phyloP scores from a whole-genome alignment of 64 coral and sea anemone genomes.

The Montipora foliosa region DNA sequence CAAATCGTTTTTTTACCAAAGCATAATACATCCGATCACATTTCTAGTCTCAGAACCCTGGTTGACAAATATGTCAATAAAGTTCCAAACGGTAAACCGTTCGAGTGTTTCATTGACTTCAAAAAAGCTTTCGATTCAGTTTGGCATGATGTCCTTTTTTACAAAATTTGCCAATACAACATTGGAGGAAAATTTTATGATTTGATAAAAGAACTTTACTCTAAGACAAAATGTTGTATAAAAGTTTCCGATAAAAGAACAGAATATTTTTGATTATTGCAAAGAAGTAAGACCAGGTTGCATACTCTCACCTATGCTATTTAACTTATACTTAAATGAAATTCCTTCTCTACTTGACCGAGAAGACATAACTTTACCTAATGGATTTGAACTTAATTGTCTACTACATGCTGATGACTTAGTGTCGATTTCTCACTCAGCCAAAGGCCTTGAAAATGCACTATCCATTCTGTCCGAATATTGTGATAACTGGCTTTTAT shows the following conservation, averaged over 20 bases:
- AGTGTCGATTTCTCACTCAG: constrained; percentile 13
- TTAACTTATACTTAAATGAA: neutral
- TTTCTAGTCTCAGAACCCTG: neutral
- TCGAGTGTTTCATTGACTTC: neutral
- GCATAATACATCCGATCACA: neutral
- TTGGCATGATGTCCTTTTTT: neutral
- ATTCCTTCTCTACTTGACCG: neutral
- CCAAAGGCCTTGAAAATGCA: neutral
- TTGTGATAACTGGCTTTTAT: neutral
- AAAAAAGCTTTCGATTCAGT: neutral
- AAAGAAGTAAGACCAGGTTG: neutral
- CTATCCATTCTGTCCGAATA: neutral
- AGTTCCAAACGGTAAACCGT: neutral
- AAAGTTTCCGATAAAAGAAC: neutral
- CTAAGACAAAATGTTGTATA: neutral
- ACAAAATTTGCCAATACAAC: neutral
- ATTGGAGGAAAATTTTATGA: neutral
- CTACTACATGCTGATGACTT: constrained; percentile 6
- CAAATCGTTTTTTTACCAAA: neutral
- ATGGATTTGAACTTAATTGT: neutral
- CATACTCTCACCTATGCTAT: neutral
- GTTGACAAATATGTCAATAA: neutral
- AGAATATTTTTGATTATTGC: neutral
- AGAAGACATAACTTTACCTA: neutral
- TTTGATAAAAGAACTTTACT: neutral